Base-by-base conservation (phyloP, 2,797 vertebrate genomes). In the Hephaestus fuliginosus region DNA sequence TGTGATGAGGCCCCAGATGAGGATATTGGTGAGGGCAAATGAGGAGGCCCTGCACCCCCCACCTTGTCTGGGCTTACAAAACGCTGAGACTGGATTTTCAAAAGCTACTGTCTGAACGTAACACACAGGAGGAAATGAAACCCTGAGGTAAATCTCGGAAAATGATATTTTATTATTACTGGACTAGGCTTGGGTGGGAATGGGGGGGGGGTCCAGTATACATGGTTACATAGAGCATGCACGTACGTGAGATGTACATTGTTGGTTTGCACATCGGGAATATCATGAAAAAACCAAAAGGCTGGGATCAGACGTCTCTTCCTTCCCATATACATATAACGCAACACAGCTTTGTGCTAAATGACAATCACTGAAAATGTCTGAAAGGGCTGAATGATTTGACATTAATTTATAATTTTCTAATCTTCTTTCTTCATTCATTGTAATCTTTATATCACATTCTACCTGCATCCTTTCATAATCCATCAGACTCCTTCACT, bases 111-210 rank as follows among this genome's bases (percentile, higher is more conserved):
- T 76, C 52, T 74, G 62, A 82, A 70, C 8, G 2, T 39, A 49
- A 70, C 41, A 49, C 33, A n/a, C 1, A 41, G 44, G 58, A 82
- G 85, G 81, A 86, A 84, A 86, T 84, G 18, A 84, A 85, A 83
- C n/a, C 63, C 30, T 69, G 12, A 68, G 36, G 64, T 68, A 61
- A 65, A 83, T 68, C 70, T 74, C 49, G 76, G 7, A 68, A 53
- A 80, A 71, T 7, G 0, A 2, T 7, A 9, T 74, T 66, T 57
- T 58, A 74, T 72, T 58, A 62, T 68, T 39, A 51, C 60, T 71
- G 25, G 7, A 25, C n/a, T 11, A 44, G 15, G 12, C 41, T 36
- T 79, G 22, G 22, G n/a, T 53, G 67, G 58, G n/a, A 33, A 6
- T 10, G 55, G n/a, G 61, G 30, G 61, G 30, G 60, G 44, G 39